Conservation (phyloP, 2,888 invertebrate genomes). For the Aphelenchoides bicaudatus region DNA sequence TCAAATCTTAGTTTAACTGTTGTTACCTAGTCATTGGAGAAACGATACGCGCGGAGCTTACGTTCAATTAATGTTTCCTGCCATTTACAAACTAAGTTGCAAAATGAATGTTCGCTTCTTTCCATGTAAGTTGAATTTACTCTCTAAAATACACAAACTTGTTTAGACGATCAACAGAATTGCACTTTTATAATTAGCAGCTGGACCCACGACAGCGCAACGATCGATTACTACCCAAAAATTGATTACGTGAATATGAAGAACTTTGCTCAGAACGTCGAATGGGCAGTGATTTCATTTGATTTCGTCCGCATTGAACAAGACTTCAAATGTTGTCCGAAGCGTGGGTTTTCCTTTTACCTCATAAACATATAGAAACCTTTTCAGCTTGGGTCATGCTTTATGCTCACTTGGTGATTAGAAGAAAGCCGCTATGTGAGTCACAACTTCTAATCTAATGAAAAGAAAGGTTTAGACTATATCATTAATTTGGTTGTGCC, state of each 20-base stretch:
- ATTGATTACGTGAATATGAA: constrained; percentile 45
- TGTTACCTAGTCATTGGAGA: constrained; percentile 53
- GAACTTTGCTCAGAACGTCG: constrained; percentile 57
- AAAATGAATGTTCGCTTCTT: constrained; percentile 57
- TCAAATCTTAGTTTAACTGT: too few species aligned
- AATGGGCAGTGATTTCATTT: constrained; percentile 58
- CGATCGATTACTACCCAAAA: constrained; percentile 54
- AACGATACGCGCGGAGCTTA: constrained; percentile 47
- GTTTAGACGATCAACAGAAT: constrained; percentile 54
- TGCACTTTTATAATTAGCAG: constrained; percentile 59
- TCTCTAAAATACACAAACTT: too few species aligned
- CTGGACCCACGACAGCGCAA: constrained; percentile 55
- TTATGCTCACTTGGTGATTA: constrained; percentile 56
- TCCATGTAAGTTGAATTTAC: too few species aligned
- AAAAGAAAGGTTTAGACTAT: constrained; percentile 37
- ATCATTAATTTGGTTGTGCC: constrained; percentile 55
- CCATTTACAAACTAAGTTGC: constrained; percentile 57
- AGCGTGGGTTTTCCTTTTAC: too few species aligned
- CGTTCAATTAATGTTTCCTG: constrained; percentile 58
- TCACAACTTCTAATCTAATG: neutral
- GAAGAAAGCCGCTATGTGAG: constrained; percentile 46
- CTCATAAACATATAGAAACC: too few species aligned
- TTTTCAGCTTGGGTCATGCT: constrained; percentile 60
- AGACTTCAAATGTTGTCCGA: constrained; percentile 50
- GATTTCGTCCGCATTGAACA: constrained; percentile 46